These are phyloP conservation scores for Geotrupes spiniger DNA, from an alignment of 2,888 invertebrate genomes.

Conservation along the genomic window DNA sequence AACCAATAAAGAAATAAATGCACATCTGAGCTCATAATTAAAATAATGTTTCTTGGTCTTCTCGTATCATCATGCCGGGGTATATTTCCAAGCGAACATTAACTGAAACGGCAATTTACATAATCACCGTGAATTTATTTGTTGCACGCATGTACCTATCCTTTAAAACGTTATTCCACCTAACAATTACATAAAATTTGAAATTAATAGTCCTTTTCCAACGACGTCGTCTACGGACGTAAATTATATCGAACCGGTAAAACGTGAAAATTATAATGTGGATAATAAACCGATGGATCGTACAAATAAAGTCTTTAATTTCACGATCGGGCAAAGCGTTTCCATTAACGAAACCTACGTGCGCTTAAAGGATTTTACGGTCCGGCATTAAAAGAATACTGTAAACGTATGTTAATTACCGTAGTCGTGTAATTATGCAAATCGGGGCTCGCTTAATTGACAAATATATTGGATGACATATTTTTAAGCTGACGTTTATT, in stretches of 20 bases:
- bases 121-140: constrained; percentile 13
- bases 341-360: constrained; percentile 13
- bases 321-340: constrained; percentile 14
- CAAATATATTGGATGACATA: constrained; percentile 14
- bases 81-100: constrained; percentile 10
- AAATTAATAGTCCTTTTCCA: background rate
- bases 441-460: constrained; percentile 17
- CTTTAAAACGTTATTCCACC: background rate
- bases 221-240: background rate
- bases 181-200: constrained; percentile 5
- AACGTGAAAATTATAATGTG: constrained; percentile 3
- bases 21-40: background rate
- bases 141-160: background rate
- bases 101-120: constrained; percentile 14
- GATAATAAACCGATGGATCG: constrained; percentile 9
- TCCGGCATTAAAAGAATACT: constrained; percentile 9
- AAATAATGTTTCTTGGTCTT: constrained; percentile 4
- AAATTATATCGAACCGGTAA: background rate
- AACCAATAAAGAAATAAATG: background rate
- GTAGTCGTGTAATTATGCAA: constrained; percentile 15
- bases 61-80: constrained; percentile 4
- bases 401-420: constrained; percentile 17
- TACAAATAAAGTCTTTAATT: constrained; percentile 20
- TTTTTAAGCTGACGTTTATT: constrained; percentile 10
- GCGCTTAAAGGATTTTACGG: constrained; percentile 8